phyloP scores from a whole-genome alignment of 1,140 invertebrate genomes.

The Triops longicaudatus region DNA sequence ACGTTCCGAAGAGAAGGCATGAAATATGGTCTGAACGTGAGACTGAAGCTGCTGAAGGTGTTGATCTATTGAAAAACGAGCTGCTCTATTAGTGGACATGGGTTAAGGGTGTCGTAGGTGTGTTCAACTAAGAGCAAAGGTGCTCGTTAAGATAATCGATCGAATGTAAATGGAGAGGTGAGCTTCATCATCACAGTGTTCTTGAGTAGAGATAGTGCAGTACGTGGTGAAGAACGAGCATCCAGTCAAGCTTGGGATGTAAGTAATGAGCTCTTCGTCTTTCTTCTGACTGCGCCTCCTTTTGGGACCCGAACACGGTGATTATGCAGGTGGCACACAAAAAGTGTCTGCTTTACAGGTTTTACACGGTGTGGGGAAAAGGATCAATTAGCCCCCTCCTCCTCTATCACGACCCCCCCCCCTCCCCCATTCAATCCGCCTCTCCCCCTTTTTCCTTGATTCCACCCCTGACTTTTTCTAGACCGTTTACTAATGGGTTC shows the following conservation, averaged over 20 bases:
- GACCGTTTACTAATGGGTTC: conserved; percentile 8
- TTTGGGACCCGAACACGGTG: not conserved
- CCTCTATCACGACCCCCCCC: not conserved
- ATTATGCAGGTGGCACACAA: conserved; percentile 9
- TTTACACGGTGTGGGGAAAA: not conserved
- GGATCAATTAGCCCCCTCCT: conserved; percentile 10
- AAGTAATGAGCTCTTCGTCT: conserved; percentile 15
- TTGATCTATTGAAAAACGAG: conserved; percentile 12
- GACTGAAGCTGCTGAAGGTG: not conserved
- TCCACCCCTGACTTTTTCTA: not conserved
- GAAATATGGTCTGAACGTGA: not conserved
- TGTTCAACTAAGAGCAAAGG: not conserved
- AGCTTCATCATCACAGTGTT: not conserved
- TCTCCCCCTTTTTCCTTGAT: not conserved
- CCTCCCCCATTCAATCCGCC: not conserved
- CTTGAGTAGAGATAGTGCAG: not conserved
- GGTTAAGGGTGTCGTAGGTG: conserved; percentile 14
- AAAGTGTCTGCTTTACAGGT: not conserved
- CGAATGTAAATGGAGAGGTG: conserved; percentile 10
- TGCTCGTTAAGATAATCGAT: conserved; percentile 15
- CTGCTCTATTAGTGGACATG: not conserved
- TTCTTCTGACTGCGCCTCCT: not conserved
- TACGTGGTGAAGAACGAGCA: conserved; percentile 11
- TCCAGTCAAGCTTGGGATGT: not conserved
- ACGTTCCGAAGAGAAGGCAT: not conserved